Evolutionary conservation across 2,888 invertebrate genomes (phyloP), one percentile per base, ranked within the genome.

Genomic region (Rhagium mordax): DNA sequence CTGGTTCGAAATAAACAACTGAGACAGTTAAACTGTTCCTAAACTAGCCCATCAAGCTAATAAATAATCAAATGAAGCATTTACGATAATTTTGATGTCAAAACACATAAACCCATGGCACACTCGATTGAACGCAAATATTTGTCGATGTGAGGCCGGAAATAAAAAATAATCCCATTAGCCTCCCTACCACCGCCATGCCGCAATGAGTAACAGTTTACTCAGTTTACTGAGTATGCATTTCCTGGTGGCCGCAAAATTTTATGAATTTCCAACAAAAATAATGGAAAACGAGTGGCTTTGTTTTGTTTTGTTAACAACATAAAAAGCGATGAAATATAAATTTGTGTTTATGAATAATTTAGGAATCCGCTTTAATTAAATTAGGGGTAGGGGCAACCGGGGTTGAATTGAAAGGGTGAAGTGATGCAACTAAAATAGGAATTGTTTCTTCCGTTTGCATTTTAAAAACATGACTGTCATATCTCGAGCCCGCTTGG

Each of bases 151-250:
- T 15, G 15, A 16, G 15, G 27, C 16, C 29, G n/a, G n/a, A 29
- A 29, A 15, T 16, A 59, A 29, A 59, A 59, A 59, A 59, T 59
- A 59, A 59, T 29, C 29, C 57, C 57, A 59, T 29, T 59, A 59
- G 57, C 29, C 16, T 6, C 29, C 7, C 29, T 29, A 29, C 57
- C 57, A 29, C 27, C 29, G 29, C 29, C 24, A 10, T n/a, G 29
- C 27, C 15, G 29, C 27, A 15, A 29, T 27, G 57, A 57, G 27
- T 24, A 27, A 20, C 16, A 57, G 24, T 24, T 27, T 57, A 57
- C 57, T n/a, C 27, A 27, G 18, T 57, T 57, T 57, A 57, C 27
- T n/a, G 27, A 57, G 57, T 29, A 57, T 24, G 27, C 57, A 57
- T 24, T 57, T 20, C 29, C 27, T 27, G 6, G 16, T 7, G 27